Conservation (phyloP, 2,888 invertebrate genomes). For the Iselma pallidipennis region DNA sequence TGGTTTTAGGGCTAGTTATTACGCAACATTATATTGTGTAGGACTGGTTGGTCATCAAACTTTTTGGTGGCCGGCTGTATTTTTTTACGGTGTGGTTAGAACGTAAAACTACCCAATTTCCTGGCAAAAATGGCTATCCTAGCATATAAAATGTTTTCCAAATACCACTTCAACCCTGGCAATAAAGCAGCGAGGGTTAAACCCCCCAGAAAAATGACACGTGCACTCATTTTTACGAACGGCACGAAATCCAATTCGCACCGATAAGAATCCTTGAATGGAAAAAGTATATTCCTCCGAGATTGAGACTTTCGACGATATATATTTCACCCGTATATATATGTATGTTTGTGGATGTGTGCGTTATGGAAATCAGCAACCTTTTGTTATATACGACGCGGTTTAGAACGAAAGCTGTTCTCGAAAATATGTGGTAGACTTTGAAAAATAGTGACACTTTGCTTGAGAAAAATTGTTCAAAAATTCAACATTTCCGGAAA, state of each 20-base stretch:
- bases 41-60: not conserved
- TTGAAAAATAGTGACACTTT: no score
- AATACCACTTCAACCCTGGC: conserved; percentile 37
- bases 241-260: conserved; percentile 38
- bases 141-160: conserved; percentile 37
- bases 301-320: conserved; percentile 28
- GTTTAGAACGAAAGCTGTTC: not conserved
- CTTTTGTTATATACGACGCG: not conserved
- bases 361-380: not conserved
- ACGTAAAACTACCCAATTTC: conserved; percentile 19
- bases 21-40: not conserved
- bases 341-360: not conserved
- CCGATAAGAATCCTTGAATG: conserved; percentile 33
- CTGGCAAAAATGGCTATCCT: conserved; percentile 26
- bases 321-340: not conserved
- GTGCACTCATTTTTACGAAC: conserved; percentile 34
- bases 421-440: no score
- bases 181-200: conserved; percentile 33
- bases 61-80: not conserved
- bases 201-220: conserved; percentile 34
- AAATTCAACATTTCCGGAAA: no score
- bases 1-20: not conserved
- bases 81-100: conserved; percentile 24
- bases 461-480: no score
- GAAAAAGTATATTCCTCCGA: conserved; percentile 25